Evolutionary conservation across 2,797 vertebrate genomes (phyloP).

Genomic region (Pipistrellus pygmaeus): DNA sequence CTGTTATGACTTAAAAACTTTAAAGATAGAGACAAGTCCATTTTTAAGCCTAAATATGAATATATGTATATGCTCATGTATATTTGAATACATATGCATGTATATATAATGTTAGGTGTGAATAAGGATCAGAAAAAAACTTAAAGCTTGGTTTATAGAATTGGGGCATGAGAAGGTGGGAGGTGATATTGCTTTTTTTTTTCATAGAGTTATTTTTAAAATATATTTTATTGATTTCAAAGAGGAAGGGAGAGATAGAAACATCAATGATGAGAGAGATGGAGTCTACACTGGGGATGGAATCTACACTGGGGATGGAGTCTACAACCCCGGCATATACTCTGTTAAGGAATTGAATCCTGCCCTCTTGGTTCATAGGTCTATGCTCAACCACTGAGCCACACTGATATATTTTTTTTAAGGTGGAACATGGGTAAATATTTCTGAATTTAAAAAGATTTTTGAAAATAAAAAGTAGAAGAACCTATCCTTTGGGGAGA

Average conservation of each 20-base stretch:
- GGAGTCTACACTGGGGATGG: too few relatives aligned
- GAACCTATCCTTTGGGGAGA: background rate
- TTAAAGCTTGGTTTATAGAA: background rate
- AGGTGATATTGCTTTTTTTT: background rate
- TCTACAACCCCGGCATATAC: too few relatives aligned
- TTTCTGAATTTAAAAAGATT: background rate
- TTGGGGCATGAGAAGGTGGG: background rate
- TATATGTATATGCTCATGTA: background rate
- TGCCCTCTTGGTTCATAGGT: too few relatives aligned
- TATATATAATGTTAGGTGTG: background rate
- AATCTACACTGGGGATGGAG: too few relatives aligned
- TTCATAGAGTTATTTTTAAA: too few relatives aligned
- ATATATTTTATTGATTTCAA: too few relatives aligned
- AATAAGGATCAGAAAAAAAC: background rate
- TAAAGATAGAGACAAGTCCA: background rate
- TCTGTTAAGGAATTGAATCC: too few relatives aligned
- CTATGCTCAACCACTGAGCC: too few relatives aligned
- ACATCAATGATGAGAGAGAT: too few relatives aligned
- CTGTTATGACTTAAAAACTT: background rate
- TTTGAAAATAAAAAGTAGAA: background rate
- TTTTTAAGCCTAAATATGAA: background rate
- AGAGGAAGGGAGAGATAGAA: too few relatives aligned
- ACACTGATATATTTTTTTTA: background rate
- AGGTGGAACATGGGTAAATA: background rate
- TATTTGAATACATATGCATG: background rate